Percentiles rank a stretch among this genome's conserved stretches.
phyloP scores from a whole-genome alignment of 2,797 vertebrate species.

The Clarias fuscus region DNA sequence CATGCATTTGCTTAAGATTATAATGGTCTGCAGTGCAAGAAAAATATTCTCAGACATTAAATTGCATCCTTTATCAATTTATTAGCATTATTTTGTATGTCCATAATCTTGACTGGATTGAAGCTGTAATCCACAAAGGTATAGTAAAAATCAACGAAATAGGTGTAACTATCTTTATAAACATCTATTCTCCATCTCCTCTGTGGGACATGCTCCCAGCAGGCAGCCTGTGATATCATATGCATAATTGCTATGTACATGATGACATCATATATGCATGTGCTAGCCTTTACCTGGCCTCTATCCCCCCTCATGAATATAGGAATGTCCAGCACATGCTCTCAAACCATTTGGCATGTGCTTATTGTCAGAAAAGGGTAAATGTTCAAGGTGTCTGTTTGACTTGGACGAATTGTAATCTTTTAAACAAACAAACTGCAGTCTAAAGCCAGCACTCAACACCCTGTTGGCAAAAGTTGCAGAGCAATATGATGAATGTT shows the following conservation, averaged over 20 bases:
- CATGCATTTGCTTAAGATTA: not conserved
- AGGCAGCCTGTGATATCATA: slow-evolving; percentile 31
- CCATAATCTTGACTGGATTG: not conserved
- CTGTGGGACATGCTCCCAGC: not conserved
- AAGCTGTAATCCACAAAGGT: not conserved
- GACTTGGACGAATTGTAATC: slow-evolving; percentile 70
- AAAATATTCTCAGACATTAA: not conserved
- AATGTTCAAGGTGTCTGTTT: slow-evolving; percentile 72
- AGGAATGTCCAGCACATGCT: slow-evolving; percentile 65
- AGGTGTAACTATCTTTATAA: slow-evolving; percentile 9
- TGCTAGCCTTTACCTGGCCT: slow-evolving; percentile 51
- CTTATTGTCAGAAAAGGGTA: slow-evolving; percentile 65
- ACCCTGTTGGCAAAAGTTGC: slow-evolving; percentile 49
- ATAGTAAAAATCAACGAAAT: slow-evolving; percentile 2
- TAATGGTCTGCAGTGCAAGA: not conserved
- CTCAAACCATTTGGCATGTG: slow-evolving; percentile 63
- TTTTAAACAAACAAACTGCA: slow-evolving; percentile 65
- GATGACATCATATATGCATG: slow-evolving; percentile 61
- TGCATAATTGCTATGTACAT: slow-evolving; percentile 70
- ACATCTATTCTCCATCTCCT: slow-evolving; percentile 8
- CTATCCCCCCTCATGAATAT: slow-evolving; percentile 66
- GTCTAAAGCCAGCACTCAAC: slow-evolving; percentile 55
- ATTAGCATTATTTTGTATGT: not conserved
- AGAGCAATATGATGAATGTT: slow-evolving; percentile 49
- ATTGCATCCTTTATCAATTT: not conserved